phyloP scores from a whole-genome alignment of 2,797 vertebrate genomes.

The Helostoma temminkii region DNA sequence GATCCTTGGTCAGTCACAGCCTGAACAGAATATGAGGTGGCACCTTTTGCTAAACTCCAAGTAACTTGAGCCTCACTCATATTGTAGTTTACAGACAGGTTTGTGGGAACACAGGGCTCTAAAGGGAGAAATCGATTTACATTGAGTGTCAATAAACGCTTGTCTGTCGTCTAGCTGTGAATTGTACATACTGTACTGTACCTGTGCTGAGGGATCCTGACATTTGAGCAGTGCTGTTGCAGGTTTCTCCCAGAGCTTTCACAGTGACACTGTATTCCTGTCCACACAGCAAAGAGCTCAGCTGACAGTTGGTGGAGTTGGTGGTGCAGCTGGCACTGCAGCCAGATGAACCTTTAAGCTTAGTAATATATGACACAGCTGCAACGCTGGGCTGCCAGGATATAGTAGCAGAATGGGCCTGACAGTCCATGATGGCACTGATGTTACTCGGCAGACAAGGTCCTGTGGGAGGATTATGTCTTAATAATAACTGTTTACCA shows the following conservation, averaged over 20 bases:
- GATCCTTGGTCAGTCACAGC: slow-evolving; percentile 53
- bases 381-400: slow-evolving; percentile 75
- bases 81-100: slow-evolving; percentile 64
- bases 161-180: no score
- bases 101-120: slow-evolving; percentile 74
- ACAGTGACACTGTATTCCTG: slow-evolving; percentile 74
- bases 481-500: background rate
- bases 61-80: slow-evolving; percentile 41
- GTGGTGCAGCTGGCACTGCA: slow-evolving; percentile 62
- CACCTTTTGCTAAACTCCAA: slow-evolving; percentile 56
- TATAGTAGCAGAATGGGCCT: slow-evolving; percentile 41
- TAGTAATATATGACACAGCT: slow-evolving; percentile 61
- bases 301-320: slow-evolving; percentile 69
- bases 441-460: slow-evolving; percentile 72
- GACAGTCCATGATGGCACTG: slow-evolving; percentile 66
- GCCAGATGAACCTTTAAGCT: slow-evolving; percentile 49
- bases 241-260: slow-evolving; percentile 62
- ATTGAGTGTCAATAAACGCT: background rate
- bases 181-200: slow-evolving; percentile 40
- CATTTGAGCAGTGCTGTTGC: slow-evolving; percentile 74
- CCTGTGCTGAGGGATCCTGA: slow-evolving; percentile 74
- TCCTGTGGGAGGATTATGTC: slow-evolving; percentile 49
- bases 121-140: slow-evolving; percentile 4
- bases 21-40: slow-evolving; percentile 58
- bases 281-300: slow-evolving; percentile 72